Conservation (phyloP, 1,140 invertebrate species). For the Zaprionus camerounensis region DNA sequence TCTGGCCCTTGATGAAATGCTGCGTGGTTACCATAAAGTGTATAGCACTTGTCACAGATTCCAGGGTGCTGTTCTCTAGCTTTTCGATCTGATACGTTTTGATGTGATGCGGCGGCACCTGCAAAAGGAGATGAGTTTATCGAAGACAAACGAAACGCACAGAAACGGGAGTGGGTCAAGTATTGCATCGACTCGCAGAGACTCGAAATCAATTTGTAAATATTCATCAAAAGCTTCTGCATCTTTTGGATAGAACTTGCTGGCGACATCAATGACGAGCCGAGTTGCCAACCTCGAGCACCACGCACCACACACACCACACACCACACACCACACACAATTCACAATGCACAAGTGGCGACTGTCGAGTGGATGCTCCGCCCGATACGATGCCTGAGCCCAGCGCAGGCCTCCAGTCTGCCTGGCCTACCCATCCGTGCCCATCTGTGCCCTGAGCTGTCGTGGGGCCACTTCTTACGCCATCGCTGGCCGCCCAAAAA, state of each 20-base stretch:
- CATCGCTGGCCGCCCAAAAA: conserved; percentile 56
- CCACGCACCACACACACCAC: conserved; percentile 16
- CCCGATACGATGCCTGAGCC: neutral
- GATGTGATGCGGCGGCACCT: conserved; percentile 81
- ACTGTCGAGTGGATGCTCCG: conserved; percentile 34
- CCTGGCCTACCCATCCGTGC: neutral
- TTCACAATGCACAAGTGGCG: conserved; percentile 55
- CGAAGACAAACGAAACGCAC: conserved; percentile 2
- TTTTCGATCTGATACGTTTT: conserved; percentile 79
- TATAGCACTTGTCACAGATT: conserved; percentile 83
- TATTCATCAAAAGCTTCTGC: conserved; percentile 58
- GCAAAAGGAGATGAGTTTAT: conserved; percentile 7
- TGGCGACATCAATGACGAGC: conserved; percentile 38
- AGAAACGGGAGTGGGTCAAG: conserved; percentile 60
- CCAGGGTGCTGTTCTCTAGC: conserved; percentile 75
- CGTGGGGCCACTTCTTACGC: conserved; percentile 49
- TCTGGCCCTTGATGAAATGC: conserved; percentile 85
- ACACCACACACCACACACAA: conserved; percentile 30
- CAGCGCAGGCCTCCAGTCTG: no score
- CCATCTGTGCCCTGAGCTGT: neutral
- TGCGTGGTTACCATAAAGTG: conserved; percentile 86
- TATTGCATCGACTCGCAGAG: conserved; percentile 30
- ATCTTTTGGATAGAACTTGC: conserved; percentile 35
- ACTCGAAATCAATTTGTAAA: conserved; percentile 69
- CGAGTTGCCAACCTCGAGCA: neutral